phyloP scores from a whole-genome alignment of 1,140 invertebrate species.

The Drosophila lacertosa region DNA sequence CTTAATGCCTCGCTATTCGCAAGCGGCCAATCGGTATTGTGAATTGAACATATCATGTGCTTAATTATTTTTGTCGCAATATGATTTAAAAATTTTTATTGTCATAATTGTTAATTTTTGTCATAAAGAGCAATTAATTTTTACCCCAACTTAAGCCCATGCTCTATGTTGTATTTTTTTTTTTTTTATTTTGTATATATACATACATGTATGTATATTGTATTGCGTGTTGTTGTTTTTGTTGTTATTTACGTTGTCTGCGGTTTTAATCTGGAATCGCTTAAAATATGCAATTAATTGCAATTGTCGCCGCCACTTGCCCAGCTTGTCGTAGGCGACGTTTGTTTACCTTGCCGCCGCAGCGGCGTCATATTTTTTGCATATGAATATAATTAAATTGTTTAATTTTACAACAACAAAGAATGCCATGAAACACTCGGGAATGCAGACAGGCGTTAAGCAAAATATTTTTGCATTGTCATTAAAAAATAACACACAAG shows the following conservation, averaged over 20 bases:
- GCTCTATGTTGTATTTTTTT: conserved; percentile 29
- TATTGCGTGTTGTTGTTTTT: conserved; percentile 39
- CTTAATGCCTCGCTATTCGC: background rate
- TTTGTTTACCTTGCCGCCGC: conserved; percentile 46
- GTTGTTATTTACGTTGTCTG: conserved; percentile 63
- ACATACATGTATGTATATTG: too few species aligned
- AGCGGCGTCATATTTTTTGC: conserved; percentile 53
- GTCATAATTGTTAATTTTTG: conserved; percentile 72
- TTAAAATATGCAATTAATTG: conserved; percentile 76
- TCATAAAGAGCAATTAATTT: conserved; percentile 65
- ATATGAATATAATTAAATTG: conserved; percentile 70
- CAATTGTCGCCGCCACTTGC: conserved; percentile 63
- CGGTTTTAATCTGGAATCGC: conserved; percentile 69
- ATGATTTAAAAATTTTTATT: conserved; percentile 66
- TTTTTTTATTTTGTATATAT: conserved; percentile 31
- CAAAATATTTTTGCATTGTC: conserved; percentile 47
- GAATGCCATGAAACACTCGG: conserved; percentile 12
- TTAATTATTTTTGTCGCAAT: conserved; percentile 68
- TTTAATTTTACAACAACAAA: conserved; percentile 53
- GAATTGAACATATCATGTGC: conserved; percentile 34
- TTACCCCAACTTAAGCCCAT: background rate
- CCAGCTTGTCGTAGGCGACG: conserved; percentile 37
- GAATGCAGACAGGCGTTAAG: conserved; percentile 44
- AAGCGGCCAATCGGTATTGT: conserved; percentile 3
- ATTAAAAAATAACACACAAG: conserved; percentile 25